Base-by-base conservation (phyloP, 1,140 invertebrate genomes). In the Caenorhabditis brenneri region DNA sequence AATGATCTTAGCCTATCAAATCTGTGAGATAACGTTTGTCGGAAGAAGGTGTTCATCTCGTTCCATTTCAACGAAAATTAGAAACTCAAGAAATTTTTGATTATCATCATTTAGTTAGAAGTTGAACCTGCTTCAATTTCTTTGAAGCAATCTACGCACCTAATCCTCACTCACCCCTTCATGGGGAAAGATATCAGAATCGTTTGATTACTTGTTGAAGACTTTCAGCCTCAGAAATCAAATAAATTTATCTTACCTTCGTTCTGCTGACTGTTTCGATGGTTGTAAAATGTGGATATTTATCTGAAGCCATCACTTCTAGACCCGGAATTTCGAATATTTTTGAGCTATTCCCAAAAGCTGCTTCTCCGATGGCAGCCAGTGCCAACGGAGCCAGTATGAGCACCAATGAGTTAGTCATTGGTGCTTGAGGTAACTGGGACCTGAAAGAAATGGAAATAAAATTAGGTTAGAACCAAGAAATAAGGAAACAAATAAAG, bases 221-320 rank as follows among this genome's bases (percentile, higher is more conserved):
- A n/a, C n/a, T n/a, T n/a, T n/a, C n/a, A n/a, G n/a, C n/a, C n/a
- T n/a, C n/a, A n/a, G n/a, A n/a, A n/a, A n/a, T n/a, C n/a, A n/a
- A n/a, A n/a, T 29, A 2, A 58, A 29, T 29, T 31, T 10, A 6
- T n/a, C 29, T 65, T n/a, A 74, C 49, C 33, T 88, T 85, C n/a
- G 88, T 89, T 39, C 86, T 83, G 49, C 88, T 90, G 27, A 90
- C 90, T 10, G 42, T 82, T 81, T 91, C 88, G 31, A 90, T 87
- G 22, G 90, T 86, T 15, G 88, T 89, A 48, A 89, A 89, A 58
- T 89, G 90, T 29, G 90, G 86, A 60, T 83, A 48, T 51, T 89
- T 87, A 58, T 87, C 86, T 9, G 87, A 88, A 79, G 82, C 65
- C 88, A 89, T 89, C 7, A 86, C 85, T 36, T 91, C 90, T 24